Base-by-base conservation (phyloP, 2,888 invertebrate genomes). In the Dascillus cervinus region DNA sequence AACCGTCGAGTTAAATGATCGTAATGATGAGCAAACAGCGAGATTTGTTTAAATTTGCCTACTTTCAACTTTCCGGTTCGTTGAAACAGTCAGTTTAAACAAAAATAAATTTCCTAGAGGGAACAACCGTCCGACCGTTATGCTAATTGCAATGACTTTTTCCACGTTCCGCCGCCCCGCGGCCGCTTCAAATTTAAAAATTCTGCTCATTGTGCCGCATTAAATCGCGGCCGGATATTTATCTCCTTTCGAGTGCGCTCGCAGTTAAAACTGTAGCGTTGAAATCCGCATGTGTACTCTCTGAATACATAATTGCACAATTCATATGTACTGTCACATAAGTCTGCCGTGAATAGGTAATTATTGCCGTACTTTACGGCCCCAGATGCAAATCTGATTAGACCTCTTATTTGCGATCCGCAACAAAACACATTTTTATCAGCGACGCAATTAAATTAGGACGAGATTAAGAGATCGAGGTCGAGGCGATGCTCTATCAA, bases 281-380 rank as follows among this genome's bases (percentile, higher is more conserved):
- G 51, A 52, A 49, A 52, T 47, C 38, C 50, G 49, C n/a, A n/a
- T n/a, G n/a, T n/a, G n/a, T 44, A 49, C 50, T 53, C 52, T 47
- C 42, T 46, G 52, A 53, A 56, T 53, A 50, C 55, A 55, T 55
- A 55, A 56, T 55, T 56, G 50, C 49, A 51, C 55, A 53, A 56
- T 56, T 55, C 55, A 53, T 49, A 47, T 44, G 44, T 44, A 49
- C 49, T 53, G 55, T 50, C 55, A 48, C 54, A 53, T 55, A 54
- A 52, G 48, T 55, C 48, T 47, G 45, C 43, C 46, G 39, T 56
- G 55, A 57, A 57, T 57, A 42, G 56, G 55, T 53, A 53, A 55
- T 56, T 56, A 52, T 47, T 43, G 26, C 14, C 30, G 33, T 37
- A 29, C 26, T 29, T 32, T 32, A 29, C 29, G 26, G 22, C 15